Evolutionary conservation across 2,888 invertebrate genomes (phyloP), one percentile per base, ranked within the genome.

Genomic region (Timandra comae): DNA sequence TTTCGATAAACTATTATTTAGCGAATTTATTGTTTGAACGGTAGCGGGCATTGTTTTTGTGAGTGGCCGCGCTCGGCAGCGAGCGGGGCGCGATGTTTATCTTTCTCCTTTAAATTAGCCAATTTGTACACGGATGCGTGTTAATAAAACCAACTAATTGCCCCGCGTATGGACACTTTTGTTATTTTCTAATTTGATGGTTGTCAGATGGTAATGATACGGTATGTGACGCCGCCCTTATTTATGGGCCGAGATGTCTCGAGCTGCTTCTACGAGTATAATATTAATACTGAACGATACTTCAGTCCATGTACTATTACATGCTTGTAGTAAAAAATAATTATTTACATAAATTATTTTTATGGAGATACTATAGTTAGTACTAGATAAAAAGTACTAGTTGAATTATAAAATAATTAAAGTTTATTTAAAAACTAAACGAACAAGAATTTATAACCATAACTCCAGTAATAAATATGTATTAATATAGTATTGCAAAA

Each of bases 1-100:
- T 76, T 74, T 76, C 73, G 69, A 77, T 77, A 75, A 16, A 79
- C 85, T 82, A 84, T 85, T 80, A 85, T 81, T 78, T 78, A 74
- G 73, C 70, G 70, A 66, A 80, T 84, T 85, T 85, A 84, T 85
- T 68, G 76, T 48, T 51, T 47, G 49, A 16, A 16, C 52, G 50
- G 46, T 30, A 49, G 52, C 48, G 50, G 63, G n/a, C n/a, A n/a
- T 67, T 69, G 70, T 71, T 59, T n/a, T 61, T 55, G 56, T 16
- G 16, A n/a, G n/a, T 1, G 4, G 54, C 52, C 41, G 19, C 40
- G 39, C 40, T n/a, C 53, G 46, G 43, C 46, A 47, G 48, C 46
- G 36, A 41, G 44, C 30, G 46, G 38, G 37, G 28, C 21, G 30
- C 34, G 35, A 32, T 42, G 45, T 46, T 61, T 16, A 66, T 68